Evolutionary conservation across 2,888 invertebrate genomes (phyloP).

Genomic region (Drosophila macrospina): DNA sequence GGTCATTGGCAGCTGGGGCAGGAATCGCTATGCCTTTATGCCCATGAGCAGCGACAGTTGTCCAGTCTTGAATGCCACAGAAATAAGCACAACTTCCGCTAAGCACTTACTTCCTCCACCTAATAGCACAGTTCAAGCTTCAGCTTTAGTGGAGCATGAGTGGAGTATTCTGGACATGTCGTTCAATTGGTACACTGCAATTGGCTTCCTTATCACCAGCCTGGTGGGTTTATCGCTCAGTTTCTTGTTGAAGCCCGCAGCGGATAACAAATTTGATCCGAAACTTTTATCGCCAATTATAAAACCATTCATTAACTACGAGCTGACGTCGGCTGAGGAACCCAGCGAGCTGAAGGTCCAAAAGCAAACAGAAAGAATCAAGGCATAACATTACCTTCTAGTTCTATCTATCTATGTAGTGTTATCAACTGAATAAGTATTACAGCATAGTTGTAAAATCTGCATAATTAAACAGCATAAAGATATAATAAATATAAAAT

Average conservation of each 20-base stretch:
- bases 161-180: constrained; percentile 86
- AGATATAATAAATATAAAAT: constrained; percentile 3
- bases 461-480: constrained; percentile 2
- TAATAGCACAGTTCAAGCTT: neutral
- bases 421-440: constrained; percentile 11
- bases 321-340: constrained; percentile 35
- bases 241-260: constrained; percentile 84
- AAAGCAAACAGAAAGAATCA: constrained; percentile 19
- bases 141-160: constrained; percentile 14
- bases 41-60: constrained; percentile 72
- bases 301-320: constrained; percentile 36
- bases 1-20: constrained; percentile 76
- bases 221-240: constrained; percentile 86
- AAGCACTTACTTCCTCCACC: neutral
- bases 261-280: constrained; percentile 68
- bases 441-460: constrained; percentile 4
- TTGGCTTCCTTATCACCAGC: constrained; percentile 86
- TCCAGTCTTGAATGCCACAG: constrained; percentile 58
- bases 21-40: constrained; percentile 67
- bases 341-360: constrained; percentile 49
- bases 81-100: neutral
- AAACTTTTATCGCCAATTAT: constrained; percentile 58
- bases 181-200: constrained; percentile 87
- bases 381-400: constrained; percentile 3
- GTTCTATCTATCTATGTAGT: too few species aligned